Evolutionary conservation across 2,797 vertebrate genomes (phyloP).

Genomic region (Catharus ustulatus): DNA sequence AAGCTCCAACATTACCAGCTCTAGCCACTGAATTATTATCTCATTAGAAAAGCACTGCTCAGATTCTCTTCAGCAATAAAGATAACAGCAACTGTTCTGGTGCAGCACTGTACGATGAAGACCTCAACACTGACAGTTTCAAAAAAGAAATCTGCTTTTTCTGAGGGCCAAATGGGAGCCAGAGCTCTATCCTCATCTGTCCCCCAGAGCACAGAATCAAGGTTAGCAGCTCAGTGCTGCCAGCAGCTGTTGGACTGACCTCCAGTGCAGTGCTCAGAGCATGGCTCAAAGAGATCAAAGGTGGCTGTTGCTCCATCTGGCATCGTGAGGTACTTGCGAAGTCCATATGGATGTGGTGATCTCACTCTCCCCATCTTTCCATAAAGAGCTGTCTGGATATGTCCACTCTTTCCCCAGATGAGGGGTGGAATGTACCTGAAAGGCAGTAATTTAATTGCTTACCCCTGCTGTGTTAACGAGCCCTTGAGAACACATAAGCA

Average conservation of each 20-base stretch:
- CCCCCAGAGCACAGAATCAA: background rate
- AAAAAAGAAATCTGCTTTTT: background rate
- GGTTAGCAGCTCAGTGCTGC: background rate
- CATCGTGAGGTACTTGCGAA: constrained; percentile 91
- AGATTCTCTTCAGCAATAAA: background rate
- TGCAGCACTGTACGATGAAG: background rate
- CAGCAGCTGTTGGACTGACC: constrained; percentile 76
- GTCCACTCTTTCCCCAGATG: constrained; percentile 96
- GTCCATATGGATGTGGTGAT: constrained; percentile 87
- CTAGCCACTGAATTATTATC: background rate
- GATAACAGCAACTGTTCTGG: background rate
- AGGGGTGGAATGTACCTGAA: constrained; percentile 92
- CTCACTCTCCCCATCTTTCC: constrained; percentile 93
- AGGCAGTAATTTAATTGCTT: background rate
- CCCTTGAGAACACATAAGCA: background rate
- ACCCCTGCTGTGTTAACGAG: background rate
- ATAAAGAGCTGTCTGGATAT: constrained; percentile 93
- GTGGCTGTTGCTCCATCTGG: constrained; percentile 92
- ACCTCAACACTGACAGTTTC: background rate
- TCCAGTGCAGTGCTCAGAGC: constrained; percentile 85
- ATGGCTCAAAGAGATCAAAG: constrained; percentile 92
- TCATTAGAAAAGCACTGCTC: background rate
- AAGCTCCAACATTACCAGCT: background rate
- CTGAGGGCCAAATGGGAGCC: background rate
- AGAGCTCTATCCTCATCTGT: background rate